phyloP scores from a whole-genome alignment of 2,113 vertebrate genomes.

The Ictidomys tridecemlineatus region DNA sequence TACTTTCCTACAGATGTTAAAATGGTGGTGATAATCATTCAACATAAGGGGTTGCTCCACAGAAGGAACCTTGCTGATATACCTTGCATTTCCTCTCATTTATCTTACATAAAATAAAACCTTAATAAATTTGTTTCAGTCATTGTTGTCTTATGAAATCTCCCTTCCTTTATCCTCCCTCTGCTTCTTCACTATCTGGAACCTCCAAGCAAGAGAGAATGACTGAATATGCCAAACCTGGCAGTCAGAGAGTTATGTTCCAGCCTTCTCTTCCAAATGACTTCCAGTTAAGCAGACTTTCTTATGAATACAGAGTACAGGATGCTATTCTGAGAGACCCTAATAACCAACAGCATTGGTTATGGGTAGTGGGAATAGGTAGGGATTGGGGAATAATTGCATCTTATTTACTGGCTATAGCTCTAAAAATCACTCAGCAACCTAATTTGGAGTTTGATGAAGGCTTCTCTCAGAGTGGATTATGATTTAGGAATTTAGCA shows the following conservation, averaged over 20 bases:
- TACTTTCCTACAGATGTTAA: not conserved
- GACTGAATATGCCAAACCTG: not conserved
- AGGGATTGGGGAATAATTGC: too few species aligned
- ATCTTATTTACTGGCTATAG: not conserved
- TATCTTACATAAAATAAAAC: not conserved
- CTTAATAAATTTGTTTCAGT: not conserved
- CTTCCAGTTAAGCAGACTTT: not conserved
- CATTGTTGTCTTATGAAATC: not conserved
- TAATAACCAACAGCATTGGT: not conserved
- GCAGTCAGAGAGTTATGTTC: not conserved
- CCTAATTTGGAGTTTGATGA: conserved; percentile 6
- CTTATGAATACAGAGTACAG: not conserved
- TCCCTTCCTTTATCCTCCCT: not conserved
- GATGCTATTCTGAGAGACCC: not conserved
- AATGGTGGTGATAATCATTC: not conserved
- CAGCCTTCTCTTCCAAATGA: not conserved
- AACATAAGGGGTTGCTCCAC: not conserved
- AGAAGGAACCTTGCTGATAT: not conserved
- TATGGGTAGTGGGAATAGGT: not conserved
- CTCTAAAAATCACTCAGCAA: not conserved
- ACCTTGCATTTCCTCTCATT: not conserved
- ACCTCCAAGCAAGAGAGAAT: not conserved
- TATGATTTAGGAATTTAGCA: not conserved
- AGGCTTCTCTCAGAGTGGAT: not conserved
- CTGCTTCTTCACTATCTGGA: not conserved